phyloP scores from a whole-genome alignment of 2,797 vertebrate genomes.

The Paratrypauchen microcephalus region DNA sequence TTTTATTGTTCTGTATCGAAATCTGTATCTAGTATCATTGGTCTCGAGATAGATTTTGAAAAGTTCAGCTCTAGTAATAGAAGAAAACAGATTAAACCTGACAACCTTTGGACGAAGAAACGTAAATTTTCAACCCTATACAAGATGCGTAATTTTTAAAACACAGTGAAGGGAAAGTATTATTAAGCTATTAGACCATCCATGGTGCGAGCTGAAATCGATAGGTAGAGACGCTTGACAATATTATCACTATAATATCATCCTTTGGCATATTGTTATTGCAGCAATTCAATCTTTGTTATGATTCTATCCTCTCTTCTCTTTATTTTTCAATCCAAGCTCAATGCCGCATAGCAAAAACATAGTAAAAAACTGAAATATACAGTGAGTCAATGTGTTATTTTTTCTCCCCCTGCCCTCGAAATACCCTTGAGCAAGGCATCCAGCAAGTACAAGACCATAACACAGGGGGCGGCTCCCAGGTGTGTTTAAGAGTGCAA shows the following conservation, averaged over 20 bases:
- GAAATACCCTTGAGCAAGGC: conserved; percentile 27
- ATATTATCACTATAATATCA: neutral
- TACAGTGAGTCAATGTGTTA: neutral
- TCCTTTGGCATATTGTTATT: neutral
- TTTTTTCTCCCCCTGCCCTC: conserved; percentile 11
- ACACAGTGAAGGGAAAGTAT: neutral
- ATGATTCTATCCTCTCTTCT: neutral
- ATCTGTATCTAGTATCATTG: too few relatives aligned
- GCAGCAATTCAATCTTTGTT: neutral
- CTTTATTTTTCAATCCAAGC: neutral
- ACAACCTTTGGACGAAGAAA: neutral
- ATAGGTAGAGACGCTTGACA: neutral
- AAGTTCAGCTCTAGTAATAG: too few relatives aligned
- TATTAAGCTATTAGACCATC: neutral
- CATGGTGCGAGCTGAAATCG: neutral
- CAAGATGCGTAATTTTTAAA: too few relatives aligned
- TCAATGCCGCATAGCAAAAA: neutral
- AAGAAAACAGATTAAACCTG: neutral
- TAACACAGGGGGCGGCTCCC: conserved; percentile 28
- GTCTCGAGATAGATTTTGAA: too few relatives aligned
- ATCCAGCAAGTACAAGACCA: conserved; percentile 20
- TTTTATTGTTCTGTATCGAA: too few relatives aligned
- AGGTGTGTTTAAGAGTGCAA: conserved; percentile 27
- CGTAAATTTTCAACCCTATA: neutral
- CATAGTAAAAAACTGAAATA: neutral